A percentile compares a stretch with the other conserved stretches of the same genome.
Evolutionary conservation across 2,113 vertebrate genomes (phyloP).

Genomic region (Merops nubicus): DNA sequence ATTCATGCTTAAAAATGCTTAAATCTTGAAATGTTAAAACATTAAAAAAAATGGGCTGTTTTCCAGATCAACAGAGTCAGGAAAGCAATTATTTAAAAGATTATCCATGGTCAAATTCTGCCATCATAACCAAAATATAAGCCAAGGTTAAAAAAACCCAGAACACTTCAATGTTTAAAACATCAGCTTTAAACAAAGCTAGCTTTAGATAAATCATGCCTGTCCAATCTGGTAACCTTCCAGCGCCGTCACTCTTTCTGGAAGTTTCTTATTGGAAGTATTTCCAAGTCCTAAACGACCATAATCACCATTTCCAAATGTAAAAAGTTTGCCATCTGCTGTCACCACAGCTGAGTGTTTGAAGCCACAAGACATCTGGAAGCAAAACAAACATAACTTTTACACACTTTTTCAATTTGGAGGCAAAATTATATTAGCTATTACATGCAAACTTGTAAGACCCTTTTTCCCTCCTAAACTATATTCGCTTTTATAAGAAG

Average conservation of each 20-base stretch:
- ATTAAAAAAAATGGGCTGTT: neutral
- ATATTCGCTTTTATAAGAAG: neutral
- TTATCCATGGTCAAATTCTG: neutral
- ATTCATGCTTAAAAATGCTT: neutral
- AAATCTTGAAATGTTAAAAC: neutral
- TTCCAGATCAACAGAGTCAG: neutral
- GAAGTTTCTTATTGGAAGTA: conserved; percentile 87
- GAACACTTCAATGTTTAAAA: neutral
- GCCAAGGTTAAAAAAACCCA: neutral
- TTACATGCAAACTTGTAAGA: neutral
- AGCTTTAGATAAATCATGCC: conserved; percentile 62
- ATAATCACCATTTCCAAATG: conserved; percentile 86
- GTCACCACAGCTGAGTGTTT: conserved; percentile 87
- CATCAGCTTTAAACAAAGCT: neutral
- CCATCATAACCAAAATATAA: neutral
- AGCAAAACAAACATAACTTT: neutral
- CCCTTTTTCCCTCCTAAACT: neutral
- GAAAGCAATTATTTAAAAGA: neutral
- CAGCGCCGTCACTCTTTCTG: conserved; percentile 82
- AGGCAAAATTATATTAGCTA: neutral
- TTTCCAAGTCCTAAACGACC: conserved; percentile 85
- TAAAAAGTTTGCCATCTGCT: conserved; percentile 85
- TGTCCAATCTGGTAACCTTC: conserved; percentile 88
- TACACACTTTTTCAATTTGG: neutral
- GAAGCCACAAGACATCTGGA: conserved; percentile 87